Base-by-base conservation (phyloP, 2,113 vertebrate species). In the Barnardius zonarius region DNA sequence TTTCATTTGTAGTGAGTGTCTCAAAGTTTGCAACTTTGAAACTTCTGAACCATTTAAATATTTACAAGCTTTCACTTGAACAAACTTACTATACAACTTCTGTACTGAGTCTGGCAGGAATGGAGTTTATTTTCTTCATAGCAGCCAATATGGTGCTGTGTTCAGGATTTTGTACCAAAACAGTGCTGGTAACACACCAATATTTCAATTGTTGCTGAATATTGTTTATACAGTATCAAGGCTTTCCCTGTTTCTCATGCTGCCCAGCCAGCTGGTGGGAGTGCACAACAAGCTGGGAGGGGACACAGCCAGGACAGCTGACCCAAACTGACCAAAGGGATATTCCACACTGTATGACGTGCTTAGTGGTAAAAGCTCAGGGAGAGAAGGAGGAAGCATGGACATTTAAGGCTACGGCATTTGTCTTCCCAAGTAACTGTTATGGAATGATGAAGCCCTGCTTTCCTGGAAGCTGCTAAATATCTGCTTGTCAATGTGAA, bases 391-490 rank as follows among this genome's bases (percentile, higher is more conserved):
- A 74, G 31, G 39, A 78, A 74, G 18, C 0, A 0, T 6, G 28
- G 7, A 44, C 11, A 10, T 61, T 33, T 31, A 68, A 61, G 35
- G 11, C 30, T 76, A 43, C 1, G 5, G 13, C 3, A 0, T 83
- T 70, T 78, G 10, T 73, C 17, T 83, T 86, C 33, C 15, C 9
- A 52, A n/a, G 14, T 17, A 74, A 30, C 49, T 44, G 10, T 64
- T 55, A 11, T 0, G 1, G 1, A 61, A 15, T n/a, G 12, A 16
- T 22, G 52, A 35, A 82, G 52, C 15, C 9, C 31, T 3, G 0
- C 13, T 86, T 69, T 86, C 46, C 52, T 84, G 61, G 66, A 72
- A 81, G n/a, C 19, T 18, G 13, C 55, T 87, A 2, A 94, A 77
- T 35, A 10, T 81, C 33, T 87, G 37, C 43, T 46, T 46, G 25